phyloP scores from a whole-genome alignment of 2,113 vertebrate genomes.

The Picathartes gymnocephalus region DNA sequence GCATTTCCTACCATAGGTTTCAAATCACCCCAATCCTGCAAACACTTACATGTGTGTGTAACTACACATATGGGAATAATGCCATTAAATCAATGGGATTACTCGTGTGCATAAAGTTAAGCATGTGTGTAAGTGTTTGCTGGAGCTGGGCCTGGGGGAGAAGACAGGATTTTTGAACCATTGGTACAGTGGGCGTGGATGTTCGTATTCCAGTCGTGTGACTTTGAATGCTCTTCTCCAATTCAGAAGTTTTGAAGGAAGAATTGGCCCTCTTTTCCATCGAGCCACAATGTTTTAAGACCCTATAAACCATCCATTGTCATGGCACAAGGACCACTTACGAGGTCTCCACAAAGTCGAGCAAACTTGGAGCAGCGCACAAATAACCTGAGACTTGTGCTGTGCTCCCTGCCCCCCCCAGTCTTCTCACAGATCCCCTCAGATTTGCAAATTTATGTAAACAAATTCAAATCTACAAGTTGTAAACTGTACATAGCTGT shows the following conservation, averaged over 20 bases:
- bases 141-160: slow-evolving; percentile 32
- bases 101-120: slow-evolving; percentile 55
- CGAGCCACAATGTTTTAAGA: neutral
- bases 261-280: neutral
- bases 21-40: slow-evolving; percentile 20
- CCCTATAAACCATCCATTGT: neutral
- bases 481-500: neutral
- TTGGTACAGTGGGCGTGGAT: neutral
- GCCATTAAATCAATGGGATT: slow-evolving; percentile 55
- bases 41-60: neutral
- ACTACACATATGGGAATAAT: slow-evolving; percentile 59
- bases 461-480: neutral
- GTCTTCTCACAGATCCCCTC: neutral
- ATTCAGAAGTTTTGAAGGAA: neutral
- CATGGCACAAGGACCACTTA: neutral
- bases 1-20: neutral
- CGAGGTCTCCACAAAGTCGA: neutral
- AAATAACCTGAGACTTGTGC: neutral
- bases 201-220: neutral
- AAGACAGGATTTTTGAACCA: neutral
- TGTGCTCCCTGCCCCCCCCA: neutral
- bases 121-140: slow-evolving; percentile 41
- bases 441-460: neutral
- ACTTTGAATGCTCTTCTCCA: neutral
- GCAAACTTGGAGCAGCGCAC: neutral